Percentiles rank a stretch among this genome's conserved stretches.
phyloP scores from a whole-genome alignment of 2,797 vertebrate species.

The Lepilemur ruficaudatus region DNA sequence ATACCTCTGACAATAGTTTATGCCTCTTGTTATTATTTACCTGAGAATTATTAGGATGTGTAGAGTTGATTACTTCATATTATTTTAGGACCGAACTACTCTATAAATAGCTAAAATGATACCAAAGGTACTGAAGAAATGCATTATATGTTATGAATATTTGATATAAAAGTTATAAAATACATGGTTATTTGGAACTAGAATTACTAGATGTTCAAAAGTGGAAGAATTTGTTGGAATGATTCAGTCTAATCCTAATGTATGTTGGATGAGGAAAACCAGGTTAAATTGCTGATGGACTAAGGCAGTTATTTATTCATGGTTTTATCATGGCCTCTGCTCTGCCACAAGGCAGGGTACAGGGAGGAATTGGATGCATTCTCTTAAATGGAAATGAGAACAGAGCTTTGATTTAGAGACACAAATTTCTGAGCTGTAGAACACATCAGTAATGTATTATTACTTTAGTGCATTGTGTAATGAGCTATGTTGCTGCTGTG shows the following conservation, averaged over 20 bases:
- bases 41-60: neutral
- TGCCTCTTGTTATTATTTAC: conserved; percentile 15
- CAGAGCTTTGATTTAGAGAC: neutral
- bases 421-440: neutral
- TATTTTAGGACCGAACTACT: neutral
- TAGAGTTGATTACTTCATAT: neutral
- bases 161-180: neutral
- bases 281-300: neutral
- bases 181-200: conserved; percentile 11
- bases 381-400: neutral
- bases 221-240: neutral
- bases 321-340: neutral
- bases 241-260: neutral
- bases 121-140: neutral
- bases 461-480: neutral
- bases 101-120: neutral
- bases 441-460: neutral
- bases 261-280: neutral
- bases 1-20: neutral
- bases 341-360: neutral
- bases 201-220: neutral
- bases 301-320: neutral
- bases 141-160: neutral
- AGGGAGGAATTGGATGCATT: neutral
- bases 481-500: neutral